phyloP scores from a whole-genome alignment of 2,888 invertebrate species.

The Drosophila paracracens region DNA sequence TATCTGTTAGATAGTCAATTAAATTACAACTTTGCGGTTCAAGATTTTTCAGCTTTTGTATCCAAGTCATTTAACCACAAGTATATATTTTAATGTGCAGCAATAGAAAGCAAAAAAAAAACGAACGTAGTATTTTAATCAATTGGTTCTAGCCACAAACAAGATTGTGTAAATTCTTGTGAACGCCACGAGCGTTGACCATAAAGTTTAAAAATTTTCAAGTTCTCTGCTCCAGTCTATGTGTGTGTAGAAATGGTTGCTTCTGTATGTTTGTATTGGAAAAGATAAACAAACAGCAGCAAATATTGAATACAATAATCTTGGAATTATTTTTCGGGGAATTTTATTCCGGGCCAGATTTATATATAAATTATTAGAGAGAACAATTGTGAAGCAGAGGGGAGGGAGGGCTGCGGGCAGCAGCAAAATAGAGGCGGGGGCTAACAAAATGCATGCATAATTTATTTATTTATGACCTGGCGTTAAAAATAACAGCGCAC shows the following conservation, averaged over 20 bases:
- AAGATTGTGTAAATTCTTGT: slow-evolving; percentile 58
- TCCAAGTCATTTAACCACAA: slow-evolving; percentile 4
- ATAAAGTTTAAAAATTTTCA: slow-evolving; percentile 78
- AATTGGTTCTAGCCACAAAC: slow-evolving; percentile 63
- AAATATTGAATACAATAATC: slow-evolving; percentile 50
- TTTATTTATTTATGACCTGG: slow-evolving; percentile 65
- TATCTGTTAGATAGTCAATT: neutral
- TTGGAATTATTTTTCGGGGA: slow-evolving; percentile 53
- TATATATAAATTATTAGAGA: slow-evolving; percentile 60
- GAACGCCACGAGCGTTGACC: slow-evolving; percentile 75
- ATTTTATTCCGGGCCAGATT: slow-evolving; percentile 48
- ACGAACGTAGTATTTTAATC: slow-evolving; percentile 40
- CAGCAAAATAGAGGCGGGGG: slow-evolving; percentile 13
- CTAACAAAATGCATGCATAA: slow-evolving; percentile 67
- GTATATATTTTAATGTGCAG: slow-evolving; percentile 4
- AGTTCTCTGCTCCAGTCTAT: slow-evolving; percentile 46
- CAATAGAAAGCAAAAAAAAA: slow-evolving; percentile 34
- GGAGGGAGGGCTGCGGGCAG: neutral
- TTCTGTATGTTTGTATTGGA: slow-evolving; percentile 19
- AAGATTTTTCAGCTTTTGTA: slow-evolving; percentile 4
- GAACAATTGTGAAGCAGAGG: slow-evolving; percentile 5
- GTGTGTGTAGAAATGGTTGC: neutral
- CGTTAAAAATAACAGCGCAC: slow-evolving; percentile 65
- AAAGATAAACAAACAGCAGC: slow-evolving; percentile 69
- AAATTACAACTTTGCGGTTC: neutral